These are phyloP conservation scores for Drosophila yooni DNA, from an alignment of 2,888 invertebrate genomes.

Conservation along the genomic window DNA sequence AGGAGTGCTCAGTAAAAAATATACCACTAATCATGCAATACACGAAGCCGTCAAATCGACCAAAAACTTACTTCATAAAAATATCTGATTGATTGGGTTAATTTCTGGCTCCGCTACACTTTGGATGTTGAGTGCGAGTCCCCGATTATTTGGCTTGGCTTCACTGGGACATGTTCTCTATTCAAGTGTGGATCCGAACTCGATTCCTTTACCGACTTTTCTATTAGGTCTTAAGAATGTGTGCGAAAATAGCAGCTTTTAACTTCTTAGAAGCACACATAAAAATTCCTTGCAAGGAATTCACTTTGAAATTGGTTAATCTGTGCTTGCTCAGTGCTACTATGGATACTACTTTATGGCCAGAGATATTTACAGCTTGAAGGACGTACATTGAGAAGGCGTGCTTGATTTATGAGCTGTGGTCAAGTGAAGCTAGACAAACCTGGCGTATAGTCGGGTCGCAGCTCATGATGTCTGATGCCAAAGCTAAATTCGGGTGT, in stretches of 20 bases:
- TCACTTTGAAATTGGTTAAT: neutral
- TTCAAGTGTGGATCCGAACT: no score
- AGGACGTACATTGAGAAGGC: slow-evolving; percentile 3
- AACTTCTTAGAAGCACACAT: neutral
- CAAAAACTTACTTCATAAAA: no score
- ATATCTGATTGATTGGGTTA: no score
- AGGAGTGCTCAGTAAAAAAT: no score
- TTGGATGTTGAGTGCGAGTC: no score
- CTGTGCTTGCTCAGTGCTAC: neutral
- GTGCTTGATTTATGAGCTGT: neutral
- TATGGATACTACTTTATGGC: neutral
- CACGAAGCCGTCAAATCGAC: no score
- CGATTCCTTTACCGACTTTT: no score
- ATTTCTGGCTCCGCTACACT: no score
- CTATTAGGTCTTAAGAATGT: no score
- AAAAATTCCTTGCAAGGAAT: neutral
- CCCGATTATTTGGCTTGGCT: no score
- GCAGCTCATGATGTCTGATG: slow-evolving; percentile 86
- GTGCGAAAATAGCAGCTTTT: neutral
- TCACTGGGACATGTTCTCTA: no score
- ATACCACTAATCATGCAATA: no score
- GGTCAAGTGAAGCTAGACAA: slow-evolving; percentile 32
- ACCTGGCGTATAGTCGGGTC: slow-evolving; percentile 82
- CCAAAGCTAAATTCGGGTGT: slow-evolving; percentile 83
- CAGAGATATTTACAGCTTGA: neutral